phyloP scores from a whole-genome alignment of 1,140 invertebrate species.

The Ceratosolen fusciceps region DNA sequence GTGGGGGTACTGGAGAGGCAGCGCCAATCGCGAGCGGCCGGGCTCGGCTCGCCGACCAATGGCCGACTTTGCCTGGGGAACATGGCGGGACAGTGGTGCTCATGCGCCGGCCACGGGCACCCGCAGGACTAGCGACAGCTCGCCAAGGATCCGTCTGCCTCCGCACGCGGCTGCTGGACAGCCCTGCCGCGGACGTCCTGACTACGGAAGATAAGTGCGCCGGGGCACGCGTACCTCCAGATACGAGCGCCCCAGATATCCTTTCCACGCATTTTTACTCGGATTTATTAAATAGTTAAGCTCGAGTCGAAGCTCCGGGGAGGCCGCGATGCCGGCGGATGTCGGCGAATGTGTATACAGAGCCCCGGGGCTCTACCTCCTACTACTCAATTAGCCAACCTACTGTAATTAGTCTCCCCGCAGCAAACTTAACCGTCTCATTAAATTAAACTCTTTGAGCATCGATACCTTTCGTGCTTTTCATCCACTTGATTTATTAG shows the following conservation, averaged over 20 bases:
- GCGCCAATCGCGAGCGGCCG: not conserved
- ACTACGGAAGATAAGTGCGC: not conserved
- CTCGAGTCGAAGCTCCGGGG: not conserved
- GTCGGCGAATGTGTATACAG: not conserved
- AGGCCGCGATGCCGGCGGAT: not conserved
- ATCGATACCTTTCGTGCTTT: not conserved
- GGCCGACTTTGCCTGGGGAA: constrained; percentile 52
- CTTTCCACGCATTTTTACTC: constrained; percentile 30
- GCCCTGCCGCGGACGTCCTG: not conserved
- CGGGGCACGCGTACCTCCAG: not conserved
- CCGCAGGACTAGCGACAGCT: not conserved
- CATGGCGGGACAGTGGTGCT: constrained; percentile 68
- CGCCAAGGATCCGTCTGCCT: not conserved
- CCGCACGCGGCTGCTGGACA: not conserved
- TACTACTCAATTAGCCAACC: not conserved
- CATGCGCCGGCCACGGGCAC: constrained; percentile 47
- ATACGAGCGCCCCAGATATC: not conserved
- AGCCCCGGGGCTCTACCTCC: not conserved
- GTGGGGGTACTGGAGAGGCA: constrained; percentile 52
- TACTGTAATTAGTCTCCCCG: not conserved
- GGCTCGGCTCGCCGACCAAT: constrained; percentile 57
- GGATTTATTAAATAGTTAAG: constrained; percentile 45
- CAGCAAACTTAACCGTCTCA: not conserved
- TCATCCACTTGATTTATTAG: not conserved
- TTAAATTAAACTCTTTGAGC: not conserved